Evolutionary conservation across 2,888 invertebrate species (phyloP).

Genomic region (Acronicta psi): DNA sequence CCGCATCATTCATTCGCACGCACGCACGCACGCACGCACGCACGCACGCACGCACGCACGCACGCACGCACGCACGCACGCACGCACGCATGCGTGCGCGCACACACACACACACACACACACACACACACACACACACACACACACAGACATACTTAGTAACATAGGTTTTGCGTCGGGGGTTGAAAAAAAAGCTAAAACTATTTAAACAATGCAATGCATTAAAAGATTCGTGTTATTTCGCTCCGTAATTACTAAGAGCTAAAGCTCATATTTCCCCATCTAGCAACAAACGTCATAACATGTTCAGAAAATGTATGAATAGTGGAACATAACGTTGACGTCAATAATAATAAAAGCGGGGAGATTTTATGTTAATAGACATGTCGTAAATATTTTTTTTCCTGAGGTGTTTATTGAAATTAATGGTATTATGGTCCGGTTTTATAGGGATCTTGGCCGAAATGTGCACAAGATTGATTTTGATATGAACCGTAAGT

Average conservation of each 20-base stretch:
- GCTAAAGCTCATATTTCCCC: neutral
- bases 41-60: too few relatives aligned
- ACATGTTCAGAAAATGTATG: constrained; percentile 9
- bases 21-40: too few relatives aligned
- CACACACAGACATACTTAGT: too few relatives aligned
- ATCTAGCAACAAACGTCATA: constrained; percentile 8
- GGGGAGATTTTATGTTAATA: constrained; percentile 31
- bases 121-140: too few relatives aligned
- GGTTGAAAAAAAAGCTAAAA: too few relatives aligned
- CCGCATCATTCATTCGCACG: too few relatives aligned
- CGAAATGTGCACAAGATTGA: constrained; percentile 30
- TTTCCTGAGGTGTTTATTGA: constrained; percentile 41
- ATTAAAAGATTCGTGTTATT: neutral
- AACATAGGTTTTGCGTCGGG: too few relatives aligned
- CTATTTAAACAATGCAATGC: too few relatives aligned
- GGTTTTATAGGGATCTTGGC: constrained; percentile 28
- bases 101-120: too few relatives aligned
- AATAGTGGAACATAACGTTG: constrained; percentile 26
- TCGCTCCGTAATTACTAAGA: neutral
- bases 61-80: too few relatives aligned
- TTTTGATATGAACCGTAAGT: constrained; percentile 28
- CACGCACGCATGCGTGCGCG: too few relatives aligned
- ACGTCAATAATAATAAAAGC: constrained; percentile 31
- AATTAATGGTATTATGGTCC: constrained; percentile 41
- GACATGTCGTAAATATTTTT: constrained; percentile 46